Conservation (phyloP, 2,888 invertebrate genomes). For the Iphiclides podalirius region DNA sequence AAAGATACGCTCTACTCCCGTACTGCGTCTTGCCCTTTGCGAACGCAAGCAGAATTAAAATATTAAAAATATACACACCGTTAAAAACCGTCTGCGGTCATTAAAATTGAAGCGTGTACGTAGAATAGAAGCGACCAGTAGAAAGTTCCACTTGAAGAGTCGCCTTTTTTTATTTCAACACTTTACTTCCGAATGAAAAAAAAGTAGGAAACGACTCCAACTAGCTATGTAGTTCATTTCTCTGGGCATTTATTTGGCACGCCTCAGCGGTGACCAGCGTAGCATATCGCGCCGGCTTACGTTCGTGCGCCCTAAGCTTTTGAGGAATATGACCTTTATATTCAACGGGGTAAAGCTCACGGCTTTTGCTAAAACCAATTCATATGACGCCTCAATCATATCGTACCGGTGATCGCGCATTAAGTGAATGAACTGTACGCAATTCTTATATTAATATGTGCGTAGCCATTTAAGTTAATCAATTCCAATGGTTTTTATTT, state of each 20-base stretch:
- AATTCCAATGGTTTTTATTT: background rate
- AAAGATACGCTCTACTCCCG: no score
- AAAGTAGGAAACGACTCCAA: conserved; percentile 54
- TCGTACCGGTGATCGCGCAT: conserved; percentile 51
- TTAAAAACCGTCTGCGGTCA: background rate
- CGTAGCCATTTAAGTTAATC: background rate
- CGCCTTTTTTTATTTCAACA: conserved; percentile 28
- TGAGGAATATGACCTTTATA: conserved; percentile 31
- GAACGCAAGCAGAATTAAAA: background rate
- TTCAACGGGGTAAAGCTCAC: conserved; percentile 30
- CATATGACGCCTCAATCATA: conserved; percentile 34
- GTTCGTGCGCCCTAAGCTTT: conserved; percentile 26
- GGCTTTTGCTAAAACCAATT: conserved; percentile 22
- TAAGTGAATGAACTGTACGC: conserved; percentile 69
- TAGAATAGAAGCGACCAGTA: background rate
- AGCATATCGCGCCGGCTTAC: conserved; percentile 69
- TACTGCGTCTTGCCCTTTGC: no score
- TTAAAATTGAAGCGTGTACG: background rate
- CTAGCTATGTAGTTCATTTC: conserved; percentile 32
- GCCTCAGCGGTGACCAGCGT: conserved; percentile 62
- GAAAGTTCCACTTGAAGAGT: conserved; percentile 20
- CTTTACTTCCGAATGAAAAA: conserved; percentile 47
- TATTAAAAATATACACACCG: background rate
- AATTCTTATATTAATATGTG: conserved; percentile 12
- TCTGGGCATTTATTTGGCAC: conserved; percentile 56